A percentile compares a stretch with the other conserved stretches of the same genome.
These are phyloP conservation scores for Megaceryle maxima DNA, from an alignment of 2,113 vertebrate genomes.

Conservation along the genomic window DNA sequence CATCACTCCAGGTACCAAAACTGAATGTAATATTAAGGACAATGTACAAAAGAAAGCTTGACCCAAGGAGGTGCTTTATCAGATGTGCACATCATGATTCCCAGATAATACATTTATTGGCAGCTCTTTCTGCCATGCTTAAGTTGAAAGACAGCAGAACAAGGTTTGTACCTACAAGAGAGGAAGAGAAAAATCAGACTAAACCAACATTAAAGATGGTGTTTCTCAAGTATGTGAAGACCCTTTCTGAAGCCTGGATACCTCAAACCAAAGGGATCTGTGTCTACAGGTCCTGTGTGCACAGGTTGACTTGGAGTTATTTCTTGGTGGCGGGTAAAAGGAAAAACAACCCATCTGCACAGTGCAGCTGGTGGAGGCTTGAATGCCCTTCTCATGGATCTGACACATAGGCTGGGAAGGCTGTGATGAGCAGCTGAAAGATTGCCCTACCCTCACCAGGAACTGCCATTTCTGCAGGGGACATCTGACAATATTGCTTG, in stretches of 20 bases:
- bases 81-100: not conserved
- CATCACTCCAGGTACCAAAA: not conserved
- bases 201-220: not conserved
- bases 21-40: not conserved
- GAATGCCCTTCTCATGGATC: too few species aligned
- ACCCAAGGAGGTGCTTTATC: not conserved
- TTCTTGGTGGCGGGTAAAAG: not conserved
- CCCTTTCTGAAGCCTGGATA: not conserved
- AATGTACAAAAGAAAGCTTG: not conserved
- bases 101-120: not conserved
- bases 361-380: accelerated
- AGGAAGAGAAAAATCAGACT: not conserved
- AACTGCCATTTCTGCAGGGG: not conserved
- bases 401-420: accelerated
- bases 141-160: not conserved
- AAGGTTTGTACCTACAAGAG: not conserved
- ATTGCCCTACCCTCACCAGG: not conserved
- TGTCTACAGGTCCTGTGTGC: too few species aligned
- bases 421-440: not conserved
- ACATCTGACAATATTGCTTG: not conserved
- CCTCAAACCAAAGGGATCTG: not conserved
- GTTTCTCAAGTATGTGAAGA: not conserved
- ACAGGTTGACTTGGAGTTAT: not conserved
- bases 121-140: not conserved
- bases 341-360: not conserved